These are phyloP conservation scores for Sialis fuliginosa DNA, from an alignment of 2,888 invertebrate species.

Conservation along the genomic window DNA sequence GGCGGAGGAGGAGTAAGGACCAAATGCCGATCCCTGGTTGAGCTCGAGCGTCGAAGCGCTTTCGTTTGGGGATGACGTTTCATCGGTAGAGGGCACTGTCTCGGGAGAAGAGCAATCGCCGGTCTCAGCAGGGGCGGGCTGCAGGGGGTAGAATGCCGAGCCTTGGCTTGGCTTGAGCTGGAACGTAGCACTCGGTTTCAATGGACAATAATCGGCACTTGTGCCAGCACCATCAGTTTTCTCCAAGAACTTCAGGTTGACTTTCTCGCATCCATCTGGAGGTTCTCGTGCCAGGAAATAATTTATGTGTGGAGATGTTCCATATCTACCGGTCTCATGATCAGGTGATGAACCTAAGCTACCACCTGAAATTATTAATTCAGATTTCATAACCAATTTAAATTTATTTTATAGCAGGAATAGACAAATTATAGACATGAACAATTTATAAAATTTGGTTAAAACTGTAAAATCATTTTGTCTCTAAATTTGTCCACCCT, in stretches of 20 bases:
- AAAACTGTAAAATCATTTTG: too few species aligned
- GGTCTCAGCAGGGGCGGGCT: conserved; percentile 24
- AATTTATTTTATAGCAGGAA: too few species aligned
- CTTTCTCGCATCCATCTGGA: conserved; percentile 80
- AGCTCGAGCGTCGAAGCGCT: conserved; percentile 2
- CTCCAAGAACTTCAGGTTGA: conserved; percentile 48
- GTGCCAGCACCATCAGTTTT: conserved; percentile 17
- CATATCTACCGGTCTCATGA: conserved; percentile 48
- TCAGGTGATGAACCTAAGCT: conserved; percentile 64
- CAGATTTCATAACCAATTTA: too few species aligned
- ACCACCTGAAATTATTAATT: conserved; percentile 33
- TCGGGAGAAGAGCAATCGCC: not conserved
- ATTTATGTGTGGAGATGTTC: conserved; percentile 72
- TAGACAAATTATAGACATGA: too few species aligned
- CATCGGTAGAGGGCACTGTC: conserved; percentile 20
- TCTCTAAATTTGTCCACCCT: too few species aligned
- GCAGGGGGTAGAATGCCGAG: conserved; percentile 64
- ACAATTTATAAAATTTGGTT: too few species aligned
- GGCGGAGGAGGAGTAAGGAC: not conserved
- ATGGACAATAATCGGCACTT: conserved; percentile 9
- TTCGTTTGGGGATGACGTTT: conserved; percentile 18
- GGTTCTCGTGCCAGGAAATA: conserved; percentile 72
- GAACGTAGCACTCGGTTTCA: conserved; percentile 52
- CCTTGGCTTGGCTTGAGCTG: conserved; percentile 62
- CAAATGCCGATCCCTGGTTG: not conserved